phyloP scores from a whole-genome alignment of 2,113 vertebrate species.

The Tyrannus savana region DNA sequence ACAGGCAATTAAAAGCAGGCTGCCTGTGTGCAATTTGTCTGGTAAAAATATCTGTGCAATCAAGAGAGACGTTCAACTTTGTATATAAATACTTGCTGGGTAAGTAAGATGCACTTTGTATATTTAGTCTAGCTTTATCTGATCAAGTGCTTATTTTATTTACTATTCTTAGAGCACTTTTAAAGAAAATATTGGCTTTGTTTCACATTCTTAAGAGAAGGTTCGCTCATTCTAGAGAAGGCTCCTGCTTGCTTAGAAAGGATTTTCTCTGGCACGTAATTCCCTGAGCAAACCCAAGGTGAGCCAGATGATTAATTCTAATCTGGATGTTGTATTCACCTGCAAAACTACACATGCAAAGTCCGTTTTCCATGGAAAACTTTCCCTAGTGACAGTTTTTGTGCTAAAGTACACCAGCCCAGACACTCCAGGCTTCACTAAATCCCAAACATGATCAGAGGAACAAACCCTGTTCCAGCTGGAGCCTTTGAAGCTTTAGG shows the following conservation, averaged over 20 bases:
- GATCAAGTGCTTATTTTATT: constrained; percentile 24
- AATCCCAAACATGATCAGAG: neutral
- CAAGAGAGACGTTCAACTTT: neutral
- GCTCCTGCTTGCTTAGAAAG: neutral
- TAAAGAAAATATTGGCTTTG: constrained; percentile 25
- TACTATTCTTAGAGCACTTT: constrained; percentile 1
- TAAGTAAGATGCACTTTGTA: neutral
- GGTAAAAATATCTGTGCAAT: constrained; percentile 20
- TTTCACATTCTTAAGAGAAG: neutral
- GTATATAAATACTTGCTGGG: constrained; percentile 4
- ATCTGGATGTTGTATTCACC: neutral
- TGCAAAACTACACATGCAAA: neutral
- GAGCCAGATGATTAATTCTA: neutral
- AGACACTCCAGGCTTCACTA: neutral
- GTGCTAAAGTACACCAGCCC: neutral
- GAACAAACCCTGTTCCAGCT: neutral
- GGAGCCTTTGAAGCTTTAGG: neutral
- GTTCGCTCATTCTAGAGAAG: neutral
- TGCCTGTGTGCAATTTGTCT: neutral
- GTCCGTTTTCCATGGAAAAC: neutral
- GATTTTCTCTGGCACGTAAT: neutral
- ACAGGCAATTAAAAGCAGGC: constrained; percentile 16
- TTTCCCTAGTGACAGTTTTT: neutral
- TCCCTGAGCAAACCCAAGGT: neutral
- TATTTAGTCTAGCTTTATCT: constrained; percentile 39